Base-by-base conservation (phyloP, 35 echinoderm and acorn worm genomes). In the Strongylocentrotus purpuratus region DNA sequence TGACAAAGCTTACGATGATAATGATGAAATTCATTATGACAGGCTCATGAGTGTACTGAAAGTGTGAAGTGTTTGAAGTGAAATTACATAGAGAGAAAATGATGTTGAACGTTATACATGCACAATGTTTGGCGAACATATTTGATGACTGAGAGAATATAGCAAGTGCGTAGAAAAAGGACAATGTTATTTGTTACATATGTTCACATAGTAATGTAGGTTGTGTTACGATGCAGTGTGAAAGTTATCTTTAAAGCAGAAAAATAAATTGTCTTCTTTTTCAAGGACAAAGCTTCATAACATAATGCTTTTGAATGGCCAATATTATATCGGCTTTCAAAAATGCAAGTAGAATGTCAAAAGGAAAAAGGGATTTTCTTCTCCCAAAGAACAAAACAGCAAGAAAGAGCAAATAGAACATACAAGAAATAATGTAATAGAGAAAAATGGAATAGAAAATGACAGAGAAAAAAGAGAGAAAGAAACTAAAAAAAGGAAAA, bases 231-330 rank as follows among this genome's bases (percentile, higher is more conserved):
- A 78, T 78, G 65, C 65, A 78, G 7, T 78, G 65, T 78, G 28
- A 78, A 22, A 28, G 18, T 22, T 28, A 28, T 28, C 20, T 78
- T 78, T 78, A 5, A 78, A 78, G 65, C 65, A 78, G 28, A 78
- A 71, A n/a, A 78, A 78, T 78, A 78, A 78, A 78, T n/a, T 78
- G 65, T 78, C 65, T 78, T 78, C 65, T 78, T 78, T 78, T 78
- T 78, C 65, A 78, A 78, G 65, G 65, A 78, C 65, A 78, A 28
- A 78, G 65, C 65, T 78, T 78, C 65, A 78, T 78, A 78, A 78
- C 65, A 78, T 78, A 78, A 78, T 28, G 65, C 65, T 78, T 78
- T 28, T 78, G 65, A 78, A 78, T 78, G 65, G 65, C 65, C 65
- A 78, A 78, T 78, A n/a, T 28, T 28, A 8, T 78, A 78, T 78